These are phyloP conservation scores for Mechanitis mazaeus DNA, from an alignment of 2,888 invertebrate genomes.

Conservation along the genomic window DNA sequence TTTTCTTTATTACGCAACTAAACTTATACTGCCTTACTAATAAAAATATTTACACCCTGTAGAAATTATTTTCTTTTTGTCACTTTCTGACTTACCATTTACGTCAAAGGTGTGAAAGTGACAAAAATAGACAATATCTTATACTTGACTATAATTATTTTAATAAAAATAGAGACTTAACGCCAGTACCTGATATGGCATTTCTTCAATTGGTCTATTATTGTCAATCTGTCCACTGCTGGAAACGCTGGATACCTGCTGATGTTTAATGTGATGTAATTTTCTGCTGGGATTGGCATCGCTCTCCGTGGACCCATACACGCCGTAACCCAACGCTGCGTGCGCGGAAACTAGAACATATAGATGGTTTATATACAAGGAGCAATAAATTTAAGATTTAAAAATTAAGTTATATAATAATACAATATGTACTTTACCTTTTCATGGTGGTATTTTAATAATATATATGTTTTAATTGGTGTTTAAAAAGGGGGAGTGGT, in stretches of 20 bases:
- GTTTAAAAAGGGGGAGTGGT: slow-evolving; percentile 37
- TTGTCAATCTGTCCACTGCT: slow-evolving; percentile 61
- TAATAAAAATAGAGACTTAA: too few relatives aligned
- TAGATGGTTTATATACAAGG: slow-evolving; percentile 11
- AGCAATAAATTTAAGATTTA: not conserved
- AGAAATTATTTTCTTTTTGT: too few relatives aligned
- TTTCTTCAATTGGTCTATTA: slow-evolving; percentile 69
- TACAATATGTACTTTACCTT: slow-evolving; percentile 2
- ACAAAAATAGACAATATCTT: too few relatives aligned
- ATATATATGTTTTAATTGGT: not conserved
- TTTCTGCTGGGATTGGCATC: slow-evolving; percentile 60
- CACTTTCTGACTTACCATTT: too few relatives aligned
- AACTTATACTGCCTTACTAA: too few relatives aligned
- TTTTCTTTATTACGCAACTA: too few relatives aligned
- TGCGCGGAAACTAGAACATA: slow-evolving; percentile 71
- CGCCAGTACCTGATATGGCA: slow-evolving; percentile 75
- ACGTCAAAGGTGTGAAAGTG: too few relatives aligned
- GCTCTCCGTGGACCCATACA: slow-evolving; percentile 68
- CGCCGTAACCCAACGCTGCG: slow-evolving; percentile 77
- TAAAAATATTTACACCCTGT: too few relatives aligned
- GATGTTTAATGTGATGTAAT: slow-evolving; percentile 70
- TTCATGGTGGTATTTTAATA: not conserved
- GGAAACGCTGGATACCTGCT: slow-evolving; percentile 67
- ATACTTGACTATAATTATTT: too few relatives aligned
- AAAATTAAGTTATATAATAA: slow-evolving; percentile 12